Percentiles rank a stretch among this genome's conserved stretches.
phyloP scores from a whole-genome alignment of 2,888 invertebrate genomes.

The Agriopis marginaria region DNA sequence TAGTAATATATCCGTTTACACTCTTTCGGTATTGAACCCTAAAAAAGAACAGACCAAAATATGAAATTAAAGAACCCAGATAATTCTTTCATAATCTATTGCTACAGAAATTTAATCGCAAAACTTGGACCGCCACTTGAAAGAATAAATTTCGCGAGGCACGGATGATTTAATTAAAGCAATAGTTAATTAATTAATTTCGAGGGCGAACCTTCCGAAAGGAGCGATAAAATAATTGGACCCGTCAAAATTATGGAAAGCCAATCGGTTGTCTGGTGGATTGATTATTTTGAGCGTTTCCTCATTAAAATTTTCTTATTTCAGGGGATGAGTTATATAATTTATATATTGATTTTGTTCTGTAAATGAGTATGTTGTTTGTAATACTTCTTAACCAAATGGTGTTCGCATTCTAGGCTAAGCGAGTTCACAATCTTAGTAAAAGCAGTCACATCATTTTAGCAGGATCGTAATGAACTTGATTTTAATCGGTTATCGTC shows the following conservation, averaged over 20 bases:
- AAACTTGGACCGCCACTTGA: constrained; percentile 54
- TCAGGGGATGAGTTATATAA: constrained; percentile 8
- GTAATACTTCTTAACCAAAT: not conserved
- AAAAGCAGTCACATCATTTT: no score
- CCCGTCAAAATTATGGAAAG: constrained; percentile 79
- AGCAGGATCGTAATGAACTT: no score
- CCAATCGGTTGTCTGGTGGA: constrained; percentile 68
- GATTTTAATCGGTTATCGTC: no score
- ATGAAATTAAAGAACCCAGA: constrained; percentile 5
- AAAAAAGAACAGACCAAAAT: not conserved
- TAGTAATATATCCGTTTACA: no score
- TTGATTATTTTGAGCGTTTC: constrained; percentile 66
- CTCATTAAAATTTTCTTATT: constrained; percentile 61
- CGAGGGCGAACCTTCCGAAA: constrained; percentile 65
- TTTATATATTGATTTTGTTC: not conserved
- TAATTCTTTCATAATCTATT: constrained; percentile 53
- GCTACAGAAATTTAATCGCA: constrained; percentile 56
- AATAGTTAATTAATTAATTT: constrained; percentile 82
- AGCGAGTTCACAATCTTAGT: no score
- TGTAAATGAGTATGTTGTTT: not conserved
- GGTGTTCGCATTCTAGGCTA: no score
- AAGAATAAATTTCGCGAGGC: constrained; percentile 67
- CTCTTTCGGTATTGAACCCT: no score
- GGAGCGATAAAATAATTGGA: constrained; percentile 78
- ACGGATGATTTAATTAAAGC: constrained; percentile 76